Base-by-base conservation (phyloP, 53 echinoderm and acorn worm species). In the Holothuria leucospilota region DNA sequence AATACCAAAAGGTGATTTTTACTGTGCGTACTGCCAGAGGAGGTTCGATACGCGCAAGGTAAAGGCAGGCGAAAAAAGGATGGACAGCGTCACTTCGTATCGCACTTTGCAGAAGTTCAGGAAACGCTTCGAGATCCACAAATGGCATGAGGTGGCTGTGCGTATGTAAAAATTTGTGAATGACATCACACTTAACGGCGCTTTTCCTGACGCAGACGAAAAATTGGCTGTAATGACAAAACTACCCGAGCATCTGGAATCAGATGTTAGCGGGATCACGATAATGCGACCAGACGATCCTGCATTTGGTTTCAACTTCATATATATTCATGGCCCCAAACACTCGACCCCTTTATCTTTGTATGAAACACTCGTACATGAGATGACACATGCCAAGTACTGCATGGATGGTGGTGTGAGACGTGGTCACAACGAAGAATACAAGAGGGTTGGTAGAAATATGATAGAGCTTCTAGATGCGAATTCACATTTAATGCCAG, bases 321-420 rank as follows among this genome's bases (percentile, higher is more conserved):
- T 78, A 23, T 58, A 24, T 6, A 21, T 78, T 27, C 29, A 78
- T 21, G 78, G 78, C 12, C 12, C 0, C 4, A 14, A 2, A 18
- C 59, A 78, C 29, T 5, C 20, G 1, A 23, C 59, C 5, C 15
- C 6, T 5, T 7, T 59, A 16, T 26, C 78, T 6, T 29, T 58
- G 58, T 78, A 78, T 78, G 78, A 78, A 29, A 78, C 78, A n/a
- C 59, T 78, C 4, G 59, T 78, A 6, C 78, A 78, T 18, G 78
- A 78, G 59, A 78, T 78, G 78, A 16, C 78, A 10, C 78, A 78
- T 59, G 78, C 78, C 10, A 78, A 78, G n/a, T n/a, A n/a, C n/a
- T n/a, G n/a, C n/a, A n/a, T n/a, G n/a, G n/a, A n/a, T n/a, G n/a
- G n/a, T n/a, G n/a, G n/a, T n/a, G n/a, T n/a, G n/a, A n/a, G n/a